Base-by-base conservation (phyloP, 1,140 invertebrate species). In the Manduca sexta region DNA sequence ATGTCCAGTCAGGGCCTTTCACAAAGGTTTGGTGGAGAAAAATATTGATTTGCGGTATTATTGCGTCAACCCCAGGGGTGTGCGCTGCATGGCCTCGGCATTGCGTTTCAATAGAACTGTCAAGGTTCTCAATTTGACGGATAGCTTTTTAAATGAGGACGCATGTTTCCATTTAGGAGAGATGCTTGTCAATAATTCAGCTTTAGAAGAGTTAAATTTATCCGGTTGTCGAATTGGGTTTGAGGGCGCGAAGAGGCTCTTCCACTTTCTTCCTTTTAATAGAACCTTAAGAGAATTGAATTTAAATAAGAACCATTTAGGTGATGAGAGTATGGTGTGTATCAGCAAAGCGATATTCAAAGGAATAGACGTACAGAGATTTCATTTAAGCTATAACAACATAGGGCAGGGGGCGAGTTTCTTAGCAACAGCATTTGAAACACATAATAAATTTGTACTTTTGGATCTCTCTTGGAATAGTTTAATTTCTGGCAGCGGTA, bases 381-480 rank as follows among this genome's bases (percentile, higher is more conserved):
- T 88, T 30, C 70, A 72, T 52, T 49, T 88, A 35, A 78, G 77
- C 38, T 73, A 86, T 35, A 88, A 88, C 47, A 67, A 74, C 34
- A 64, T 88, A 18, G 70, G 61, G 7, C 72, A 72, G 56, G 68
- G 75, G 15, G 66, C 69, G 0, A 62, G 52, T 34, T 42, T 47
- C 2, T 60, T 88, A 40, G 65, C 70, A n/a, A 69, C 69, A 61
- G 69, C 78, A 11, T 60, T 88, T n/a, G 64, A 81, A 52, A 70
- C 71, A 8, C 63, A 82, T 45, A 79, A 81, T 49, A 72, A 71
- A 47, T 68, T 88, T 39, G 78, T 74, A 14, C 66, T 73, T 35
- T 48, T 87, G 3, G 70, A 88, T 69, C 60, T 88, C 18, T 85
- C 86, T 0, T 87, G 85, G 84, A 88, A 87, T 59, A 74, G 67